Evolutionary conservation across 2,113 vertebrate genomes (phyloP).

Genomic region (Chionomys nivalis): DNA sequence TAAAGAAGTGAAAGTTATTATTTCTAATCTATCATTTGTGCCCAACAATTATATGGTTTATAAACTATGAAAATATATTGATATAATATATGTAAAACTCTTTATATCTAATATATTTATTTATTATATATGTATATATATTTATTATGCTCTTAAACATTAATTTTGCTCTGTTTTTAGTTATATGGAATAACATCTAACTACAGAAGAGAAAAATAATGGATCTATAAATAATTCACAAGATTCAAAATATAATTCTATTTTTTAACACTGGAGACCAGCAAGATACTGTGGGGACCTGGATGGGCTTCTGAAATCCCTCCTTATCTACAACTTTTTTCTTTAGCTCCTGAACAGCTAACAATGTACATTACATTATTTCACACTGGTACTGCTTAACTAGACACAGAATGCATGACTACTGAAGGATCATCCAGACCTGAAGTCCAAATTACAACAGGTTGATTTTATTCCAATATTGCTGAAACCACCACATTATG

Average conservation of each 20-base stretch:
- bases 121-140: not conserved
- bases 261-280: not conserved
- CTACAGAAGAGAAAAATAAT: not conserved
- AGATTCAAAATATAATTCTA: not conserved
- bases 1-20: not conserved
- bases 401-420: not conserved
- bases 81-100: not conserved
- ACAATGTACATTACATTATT: not conserved
- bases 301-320: not conserved
- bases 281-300: not conserved
- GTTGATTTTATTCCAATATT: not conserved
- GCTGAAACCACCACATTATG: not conserved
- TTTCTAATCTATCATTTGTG: not conserved
- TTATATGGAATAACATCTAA: not conserved
- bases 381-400: not conserved
- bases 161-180: not conserved
- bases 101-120: not conserved
- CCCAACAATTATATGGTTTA: not conserved
- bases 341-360: not conserved
- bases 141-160: not conserved
- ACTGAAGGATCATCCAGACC: not conserved
- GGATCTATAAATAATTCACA: not conserved
- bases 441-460: not conserved
- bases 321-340: not conserved
- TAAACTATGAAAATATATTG: not conserved